These are phyloP conservation scores for Lycaena phlaeas DNA, from an alignment of 2,888 invertebrate species.

Conservation along the genomic window DNA sequence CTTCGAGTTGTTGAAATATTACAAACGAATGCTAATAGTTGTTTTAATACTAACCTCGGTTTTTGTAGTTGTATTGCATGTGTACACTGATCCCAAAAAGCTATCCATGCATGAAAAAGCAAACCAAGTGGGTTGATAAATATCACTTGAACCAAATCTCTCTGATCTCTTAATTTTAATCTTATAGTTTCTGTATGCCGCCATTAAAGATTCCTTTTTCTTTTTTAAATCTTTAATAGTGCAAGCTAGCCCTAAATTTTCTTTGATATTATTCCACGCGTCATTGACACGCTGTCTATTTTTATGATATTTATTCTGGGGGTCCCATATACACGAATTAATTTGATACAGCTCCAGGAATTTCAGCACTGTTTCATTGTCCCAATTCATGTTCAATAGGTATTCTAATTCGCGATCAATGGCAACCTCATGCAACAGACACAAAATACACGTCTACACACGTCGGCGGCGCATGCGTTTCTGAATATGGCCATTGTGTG, in stretches of 20 bases:
- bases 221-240: not conserved
- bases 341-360: not conserved
- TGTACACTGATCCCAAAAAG: not conserved
- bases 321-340: slow-evolving; percentile 3
- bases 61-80: not conserved
- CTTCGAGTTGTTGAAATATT: no score
- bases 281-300: not conserved
- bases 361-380: not conserved
- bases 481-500: no score
- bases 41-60: not conserved
- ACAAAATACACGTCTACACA: no score
- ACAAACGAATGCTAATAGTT: no score
- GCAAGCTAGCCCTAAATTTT: not conserved
- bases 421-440: no score
- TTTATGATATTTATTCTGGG: not conserved
- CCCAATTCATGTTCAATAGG: slow-evolving; percentile 1
- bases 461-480: no score
- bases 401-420: no score
- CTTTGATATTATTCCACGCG: slow-evolving; percentile 1
- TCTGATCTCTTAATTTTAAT: not conserved
- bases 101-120: not conserved
- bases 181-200: not conserved
- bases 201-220: slow-evolving; percentile 5
- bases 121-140: not conserved
- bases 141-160: not conserved